Base-by-base conservation (phyloP, 1,140 invertebrate species). In the Pinna nobilis region DNA sequence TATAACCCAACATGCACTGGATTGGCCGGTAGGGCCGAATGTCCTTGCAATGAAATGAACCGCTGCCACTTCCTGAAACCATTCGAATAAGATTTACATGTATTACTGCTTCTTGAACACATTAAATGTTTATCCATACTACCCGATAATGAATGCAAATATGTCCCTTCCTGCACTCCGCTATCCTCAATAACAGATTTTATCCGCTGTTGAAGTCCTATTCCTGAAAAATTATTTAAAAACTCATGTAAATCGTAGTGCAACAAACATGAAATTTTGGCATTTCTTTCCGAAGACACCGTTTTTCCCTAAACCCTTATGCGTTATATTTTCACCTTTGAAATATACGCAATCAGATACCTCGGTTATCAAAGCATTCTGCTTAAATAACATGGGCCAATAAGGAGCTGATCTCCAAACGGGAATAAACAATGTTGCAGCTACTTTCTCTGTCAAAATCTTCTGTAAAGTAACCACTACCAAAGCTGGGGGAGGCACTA, bases 351-450 rank as follows among this genome's bases (percentile, higher is more conserved):
- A 4, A 30, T 57, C 55, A 20, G 23, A 47, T 6, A 69, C 35
- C 15, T 35, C 25, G 18, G 2, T 1, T 23, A 13, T 33, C 1
- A 61, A 50, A 7, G 15, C 25, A 51, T 61, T 15, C 1, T 23
- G 15, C 1, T 25, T 30, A 49, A 50, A 5, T 13, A 70, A 25
- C 37, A 63, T 23, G 11, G 68, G 68, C 68, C 68, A 70, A 50
- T 28, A 57, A 3, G 67, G 47, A 2, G 63, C 37, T 13, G 63
- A 65, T 25, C 20, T 65, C 63, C 63, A 65, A 47, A 15, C 30
- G 3, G 67, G 67, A 4, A 68, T 30, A n/a, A 69, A n/a, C 11
- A 69, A 32, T n/a, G 67, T 69, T 47, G 44, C 53, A 3, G 13
- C 30, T 7, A 13, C n/a, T 11, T 59, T 59, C 6, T 57, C 55